A percentile compares a stretch with the other conserved stretches of the same genome.
phyloP scores from a whole-genome alignment of 2,113 vertebrate genomes.

The Corythornis vintsioides region DNA sequence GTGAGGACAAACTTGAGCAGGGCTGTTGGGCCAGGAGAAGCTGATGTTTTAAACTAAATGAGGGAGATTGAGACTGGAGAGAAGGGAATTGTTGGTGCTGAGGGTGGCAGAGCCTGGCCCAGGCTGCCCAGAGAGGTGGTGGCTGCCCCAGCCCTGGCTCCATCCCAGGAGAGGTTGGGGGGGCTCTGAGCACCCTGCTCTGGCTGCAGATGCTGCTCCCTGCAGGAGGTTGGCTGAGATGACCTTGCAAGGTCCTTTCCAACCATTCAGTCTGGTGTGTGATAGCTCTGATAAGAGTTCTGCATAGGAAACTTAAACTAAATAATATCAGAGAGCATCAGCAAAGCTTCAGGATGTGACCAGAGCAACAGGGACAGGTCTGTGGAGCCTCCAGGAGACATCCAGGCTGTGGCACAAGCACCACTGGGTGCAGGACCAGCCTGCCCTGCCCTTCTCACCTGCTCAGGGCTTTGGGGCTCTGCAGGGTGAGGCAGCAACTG shows the following conservation, averaged over 20 bases:
- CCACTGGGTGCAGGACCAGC: not conserved
- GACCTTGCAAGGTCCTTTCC: not conserved
- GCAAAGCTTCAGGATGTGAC: not conserved
- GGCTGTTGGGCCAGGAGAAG: not conserved
- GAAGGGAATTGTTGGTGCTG: not conserved
- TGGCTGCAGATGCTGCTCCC: not conserved
- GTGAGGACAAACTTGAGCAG: not conserved
- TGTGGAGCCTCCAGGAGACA: not conserved
- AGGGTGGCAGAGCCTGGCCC: too few species aligned
- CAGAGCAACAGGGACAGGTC: not conserved
- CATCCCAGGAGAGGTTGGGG: not conserved
- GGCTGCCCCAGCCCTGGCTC: not conserved
- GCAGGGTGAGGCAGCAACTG: not conserved
- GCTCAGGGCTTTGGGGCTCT: rapidly evolving
- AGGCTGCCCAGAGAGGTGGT: not conserved
- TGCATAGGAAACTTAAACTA: not conserved
- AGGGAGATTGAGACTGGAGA: not conserved
- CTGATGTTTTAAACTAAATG: not conserved
- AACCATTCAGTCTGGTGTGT: too few species aligned
- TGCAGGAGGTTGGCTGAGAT: not conserved
- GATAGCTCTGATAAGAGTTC: too few species aligned
- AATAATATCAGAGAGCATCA: not conserved
- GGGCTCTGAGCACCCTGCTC: not conserved
- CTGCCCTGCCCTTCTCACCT: not conserved
- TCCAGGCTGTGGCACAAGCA: not conserved